Percentiles rank a stretch among this genome's conserved stretches.
Evolutionary conservation across 2,888 invertebrate species (phyloP).

Genomic region (Myopa testacea): DNA sequence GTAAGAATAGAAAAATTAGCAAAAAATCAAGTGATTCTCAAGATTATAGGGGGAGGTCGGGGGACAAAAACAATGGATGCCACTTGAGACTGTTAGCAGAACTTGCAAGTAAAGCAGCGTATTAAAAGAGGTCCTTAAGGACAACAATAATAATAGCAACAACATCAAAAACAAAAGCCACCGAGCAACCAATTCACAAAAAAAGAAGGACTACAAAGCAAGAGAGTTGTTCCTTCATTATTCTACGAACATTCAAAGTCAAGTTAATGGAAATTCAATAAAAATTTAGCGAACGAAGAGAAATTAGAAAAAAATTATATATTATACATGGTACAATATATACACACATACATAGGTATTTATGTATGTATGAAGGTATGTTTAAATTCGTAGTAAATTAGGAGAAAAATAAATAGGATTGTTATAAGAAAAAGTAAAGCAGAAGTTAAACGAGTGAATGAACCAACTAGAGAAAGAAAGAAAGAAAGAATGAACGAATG

Average conservation of each 20-base stretch:
- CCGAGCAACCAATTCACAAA: no score
- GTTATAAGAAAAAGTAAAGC: no score
- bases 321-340: no score
- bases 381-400: no score
- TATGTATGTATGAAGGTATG: no score
- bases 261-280: conserved; percentile 26
- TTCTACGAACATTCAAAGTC: conserved; percentile 15
- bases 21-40: neutral
- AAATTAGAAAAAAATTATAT: conserved; percentile 23
- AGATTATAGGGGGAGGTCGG: neutral
- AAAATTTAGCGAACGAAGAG: neutral
- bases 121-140: neutral
- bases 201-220: no score
- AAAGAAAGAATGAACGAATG: neutral
- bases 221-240: neutral
- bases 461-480: no score
- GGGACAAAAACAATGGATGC: conserved; percentile 6
- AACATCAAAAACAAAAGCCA: no score
- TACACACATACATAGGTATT: no score
- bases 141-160: neutral
- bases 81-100: conserved; percentile 20
- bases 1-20: neutral
- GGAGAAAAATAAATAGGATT: no score
- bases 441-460: no score
- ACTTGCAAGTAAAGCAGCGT: conserved; percentile 4